Percentiles rank a stretch among this genome's conserved stretches.
Evolutionary conservation across 2,797 vertebrate species (phyloP).

Genomic region (Potorous gilbertii): DNA sequence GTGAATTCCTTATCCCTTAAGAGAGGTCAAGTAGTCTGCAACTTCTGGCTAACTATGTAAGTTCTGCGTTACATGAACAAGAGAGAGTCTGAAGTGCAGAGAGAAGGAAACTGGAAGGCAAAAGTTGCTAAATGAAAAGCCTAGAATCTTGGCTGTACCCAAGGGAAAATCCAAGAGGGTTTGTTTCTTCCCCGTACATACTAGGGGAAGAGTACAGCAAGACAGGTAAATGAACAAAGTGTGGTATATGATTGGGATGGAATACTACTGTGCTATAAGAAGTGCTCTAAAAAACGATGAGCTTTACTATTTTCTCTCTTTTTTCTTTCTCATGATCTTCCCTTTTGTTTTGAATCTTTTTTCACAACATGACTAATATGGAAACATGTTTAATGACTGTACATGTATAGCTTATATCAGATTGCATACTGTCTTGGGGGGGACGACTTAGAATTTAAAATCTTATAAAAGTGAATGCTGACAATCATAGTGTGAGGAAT

Average conservation of each 20-base stretch:
- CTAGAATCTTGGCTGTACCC: neutral
- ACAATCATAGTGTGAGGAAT: no score
- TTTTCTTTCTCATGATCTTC: no score
- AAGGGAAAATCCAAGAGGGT: neutral
- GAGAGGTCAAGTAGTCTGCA: conserved; percentile 51
- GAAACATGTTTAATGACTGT: no score
- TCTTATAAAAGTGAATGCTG: no score
- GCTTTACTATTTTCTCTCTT: no score
- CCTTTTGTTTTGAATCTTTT: no score
- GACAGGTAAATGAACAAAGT: neutral
- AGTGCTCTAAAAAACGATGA: neutral
- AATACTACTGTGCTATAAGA: neutral
- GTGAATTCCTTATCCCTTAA: neutral
- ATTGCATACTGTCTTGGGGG: no score
- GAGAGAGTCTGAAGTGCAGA: conserved; percentile 22
- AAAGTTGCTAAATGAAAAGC: conserved; percentile 32
- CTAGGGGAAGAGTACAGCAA: neutral
- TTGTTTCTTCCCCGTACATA: neutral
- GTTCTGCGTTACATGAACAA: conserved; percentile 41
- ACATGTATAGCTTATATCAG: no score
- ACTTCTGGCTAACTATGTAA: conserved; percentile 10
- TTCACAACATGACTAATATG: no score
- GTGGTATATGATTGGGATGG: neutral
- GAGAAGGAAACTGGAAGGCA: conserved; percentile 20
- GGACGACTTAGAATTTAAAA: no score